Base-by-base conservation (phyloP, 2,888 invertebrate species). In the Leptinotarsa rubiginosa region DNA sequence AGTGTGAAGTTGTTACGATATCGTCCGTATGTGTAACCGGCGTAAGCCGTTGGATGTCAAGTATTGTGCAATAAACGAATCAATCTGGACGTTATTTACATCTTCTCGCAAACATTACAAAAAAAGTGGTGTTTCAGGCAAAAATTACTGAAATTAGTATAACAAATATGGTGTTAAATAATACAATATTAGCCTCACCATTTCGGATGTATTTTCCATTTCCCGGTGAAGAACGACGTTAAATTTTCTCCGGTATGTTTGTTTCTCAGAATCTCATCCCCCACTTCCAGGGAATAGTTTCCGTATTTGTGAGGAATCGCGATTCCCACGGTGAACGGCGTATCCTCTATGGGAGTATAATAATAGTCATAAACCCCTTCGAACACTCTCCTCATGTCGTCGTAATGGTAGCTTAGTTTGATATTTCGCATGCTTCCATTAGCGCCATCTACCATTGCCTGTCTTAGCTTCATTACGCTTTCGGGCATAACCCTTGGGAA, bases 281-380 rank as follows among this genome's bases (percentile, higher is more conserved):
- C 93, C 5, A 96, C 94, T 87, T 94, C 88, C 50, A 91, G 88
- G 86, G 93, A 92, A 71, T 92, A 92, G 82, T 92, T 92, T 20
- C 95, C 97, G 84, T 97, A 97, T 1, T 90, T 91, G 81, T 92
- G 91, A 0, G 97, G 97, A 80, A 97, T 88, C 0, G 94, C 96
- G 75, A 97, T 92, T 1, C 95, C 97, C 86, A 97, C 90, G 0
- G 95, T 94, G 87, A 97, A 97, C 0, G 97, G 96, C 0, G 96
- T 96, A 94, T 93, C 92, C n/a, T 91, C 91, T 62, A 97, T 87
- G 52, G 94, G 93, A 15, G 94, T 92, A 87, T 92, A 96, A 88
- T 93, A 96, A 86, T 96, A 97, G 86, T 96, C 92, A 84, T 95
- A 93, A 77, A 91, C 91, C 82, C 94, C 94, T 79, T 94, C 90